Percentiles rank a stretch among this genome's conserved stretches.
Conservation (phyloP, 2,113 vertebrate genomes). For the Ophiodon elongatus region DNA sequence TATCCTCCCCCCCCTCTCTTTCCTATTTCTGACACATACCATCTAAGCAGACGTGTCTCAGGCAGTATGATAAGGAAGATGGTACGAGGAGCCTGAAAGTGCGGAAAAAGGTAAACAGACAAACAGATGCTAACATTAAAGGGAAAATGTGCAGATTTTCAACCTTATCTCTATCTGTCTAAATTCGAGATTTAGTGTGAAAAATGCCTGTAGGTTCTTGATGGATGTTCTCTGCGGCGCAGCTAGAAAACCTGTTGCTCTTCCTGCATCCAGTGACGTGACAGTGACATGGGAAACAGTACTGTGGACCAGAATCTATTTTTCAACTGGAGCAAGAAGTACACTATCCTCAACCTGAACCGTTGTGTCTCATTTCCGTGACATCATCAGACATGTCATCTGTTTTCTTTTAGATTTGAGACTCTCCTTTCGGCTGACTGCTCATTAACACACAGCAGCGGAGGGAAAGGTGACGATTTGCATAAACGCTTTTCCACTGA, state of each 20-base stretch:
- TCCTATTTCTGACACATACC: background rate
- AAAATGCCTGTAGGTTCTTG: too few species aligned
- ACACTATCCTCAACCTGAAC: background rate
- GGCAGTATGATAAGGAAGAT: background rate
- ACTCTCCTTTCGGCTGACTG: constrained; percentile 17
- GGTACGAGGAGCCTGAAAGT: background rate
- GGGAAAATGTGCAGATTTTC: background rate
- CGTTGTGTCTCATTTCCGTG: background rate
- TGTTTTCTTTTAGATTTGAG: constrained; percentile 1
- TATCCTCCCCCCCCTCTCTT: background rate
- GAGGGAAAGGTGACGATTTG: constrained; percentile 21
- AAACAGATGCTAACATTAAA: background rate
- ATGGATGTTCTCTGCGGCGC: too few species aligned
- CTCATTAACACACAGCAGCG: constrained; percentile 31
- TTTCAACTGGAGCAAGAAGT: background rate
- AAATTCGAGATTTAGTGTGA: too few species aligned
- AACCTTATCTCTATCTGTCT: too few species aligned
- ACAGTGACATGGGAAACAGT: too few species aligned
- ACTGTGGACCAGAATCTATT: too few species aligned
- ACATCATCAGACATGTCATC: background rate
- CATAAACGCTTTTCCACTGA: constrained; percentile 11
- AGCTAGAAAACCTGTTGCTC: too few species aligned
- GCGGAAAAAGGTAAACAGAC: too few species aligned
- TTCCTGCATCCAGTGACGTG: too few species aligned
- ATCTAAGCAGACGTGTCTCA: background rate